Conservation (phyloP, 2,888 invertebrate genomes). For the Acleris laterana region DNA sequence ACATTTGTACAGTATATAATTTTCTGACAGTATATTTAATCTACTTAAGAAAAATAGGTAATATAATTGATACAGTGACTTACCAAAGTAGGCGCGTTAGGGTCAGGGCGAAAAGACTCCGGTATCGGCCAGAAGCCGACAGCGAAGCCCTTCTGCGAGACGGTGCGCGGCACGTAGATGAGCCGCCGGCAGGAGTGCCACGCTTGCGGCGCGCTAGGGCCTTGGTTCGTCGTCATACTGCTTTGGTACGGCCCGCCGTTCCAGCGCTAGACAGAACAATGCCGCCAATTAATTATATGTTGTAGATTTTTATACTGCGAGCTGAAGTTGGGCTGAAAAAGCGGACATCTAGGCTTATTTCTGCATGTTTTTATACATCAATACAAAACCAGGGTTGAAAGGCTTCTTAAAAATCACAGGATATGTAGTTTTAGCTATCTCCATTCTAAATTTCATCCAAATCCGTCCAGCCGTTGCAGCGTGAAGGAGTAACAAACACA, state of each 20-base stretch:
- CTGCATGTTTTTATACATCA: too few relatives aligned
- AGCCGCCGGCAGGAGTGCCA: slow-evolving; percentile 95
- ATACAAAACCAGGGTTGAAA: too few relatives aligned
- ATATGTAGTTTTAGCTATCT: too few relatives aligned
- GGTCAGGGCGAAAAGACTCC: slow-evolving; percentile 98
- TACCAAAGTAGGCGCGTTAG: slow-evolving; percentile 92
- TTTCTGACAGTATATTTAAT: too few relatives aligned
- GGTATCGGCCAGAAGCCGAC: slow-evolving; percentile 99
- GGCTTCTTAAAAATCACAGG: too few relatives aligned
- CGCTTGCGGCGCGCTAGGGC: slow-evolving; percentile 84
- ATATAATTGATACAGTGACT: slow-evolving; percentile 48
- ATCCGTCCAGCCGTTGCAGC: too few relatives aligned
- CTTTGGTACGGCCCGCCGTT: slow-evolving; percentile 74
- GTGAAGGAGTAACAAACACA: too few relatives aligned
- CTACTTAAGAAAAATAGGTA: neutral
- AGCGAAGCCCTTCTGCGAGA: slow-evolving; percentile 95
- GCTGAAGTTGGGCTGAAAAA: too few relatives aligned
- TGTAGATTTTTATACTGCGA: too few relatives aligned
- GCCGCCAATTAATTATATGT: neutral
- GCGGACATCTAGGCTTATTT: too few relatives aligned
- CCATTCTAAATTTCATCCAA: too few relatives aligned
- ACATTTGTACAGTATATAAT: too few relatives aligned
- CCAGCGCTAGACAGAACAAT: slow-evolving; percentile 67
- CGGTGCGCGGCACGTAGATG: slow-evolving; percentile 96
- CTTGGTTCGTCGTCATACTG: slow-evolving; percentile 63